Conservation (phyloP, 2,113 vertebrate genomes). For the Lepidothrix coronata region DNA sequence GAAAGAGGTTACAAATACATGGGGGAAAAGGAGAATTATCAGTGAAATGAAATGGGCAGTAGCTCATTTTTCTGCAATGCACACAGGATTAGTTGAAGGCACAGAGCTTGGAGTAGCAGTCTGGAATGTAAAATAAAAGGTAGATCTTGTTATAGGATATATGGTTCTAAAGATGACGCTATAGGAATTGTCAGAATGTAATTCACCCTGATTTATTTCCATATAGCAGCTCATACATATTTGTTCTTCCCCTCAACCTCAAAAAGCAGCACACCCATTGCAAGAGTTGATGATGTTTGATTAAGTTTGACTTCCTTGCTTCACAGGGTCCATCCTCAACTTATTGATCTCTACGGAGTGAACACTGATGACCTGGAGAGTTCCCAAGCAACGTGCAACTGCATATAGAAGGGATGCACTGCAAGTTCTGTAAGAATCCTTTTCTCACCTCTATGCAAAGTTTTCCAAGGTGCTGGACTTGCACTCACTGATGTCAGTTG, state of each 20-base stretch:
- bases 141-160: not conserved
- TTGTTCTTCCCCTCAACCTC: not conserved
- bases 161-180: not conserved
- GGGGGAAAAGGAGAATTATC: not conserved
- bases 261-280: not conserved
- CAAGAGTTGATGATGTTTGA: not conserved
- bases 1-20: not conserved
- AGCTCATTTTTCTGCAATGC: not conserved
- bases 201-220: not conserved
- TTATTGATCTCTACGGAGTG: conserved; percentile 81
- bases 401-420: conserved; percentile 65
- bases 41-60: not conserved
- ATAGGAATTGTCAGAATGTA: not conserved
- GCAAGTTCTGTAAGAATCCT: not conserved
- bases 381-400: conserved; percentile 74
- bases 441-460: not conserved
- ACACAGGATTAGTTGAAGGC: not conserved
- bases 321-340: conserved; percentile 80
- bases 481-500: not conserved
- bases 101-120: not conserved
- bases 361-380: conserved; percentile 75
- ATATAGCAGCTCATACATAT: rapidly evolving
- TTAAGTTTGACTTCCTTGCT: conserved; percentile 10
- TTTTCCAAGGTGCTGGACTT: not conserved
- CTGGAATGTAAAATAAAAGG: not conserved